phyloP scores from a whole-genome alignment of 2,113 vertebrate genomes.

The Nycticorax nycticorax region DNA sequence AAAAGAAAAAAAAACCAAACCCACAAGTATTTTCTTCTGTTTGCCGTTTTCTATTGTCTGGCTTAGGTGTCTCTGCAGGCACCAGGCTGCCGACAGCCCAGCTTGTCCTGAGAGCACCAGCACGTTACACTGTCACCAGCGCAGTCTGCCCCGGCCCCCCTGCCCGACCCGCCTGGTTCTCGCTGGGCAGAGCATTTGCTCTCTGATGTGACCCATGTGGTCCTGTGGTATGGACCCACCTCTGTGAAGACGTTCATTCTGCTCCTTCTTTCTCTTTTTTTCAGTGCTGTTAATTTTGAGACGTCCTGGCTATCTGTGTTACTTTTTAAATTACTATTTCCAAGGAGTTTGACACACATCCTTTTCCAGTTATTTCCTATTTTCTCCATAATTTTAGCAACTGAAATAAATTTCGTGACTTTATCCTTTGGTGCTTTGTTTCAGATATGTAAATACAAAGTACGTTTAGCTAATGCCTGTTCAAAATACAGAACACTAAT shows the following conservation, averaged over 20 bases:
- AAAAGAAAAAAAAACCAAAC: neutral
- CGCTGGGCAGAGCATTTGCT: neutral
- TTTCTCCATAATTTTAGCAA: neutral
- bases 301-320: fast-evolving
- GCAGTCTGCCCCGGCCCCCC: neutral
- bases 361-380: neutral
- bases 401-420: neutral
- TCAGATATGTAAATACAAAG: neutral
- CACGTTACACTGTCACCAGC: fast-evolving
- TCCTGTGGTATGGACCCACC: too few species aligned
- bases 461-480: neutral
- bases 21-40: neutral
- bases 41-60: neutral
- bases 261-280: neutral
- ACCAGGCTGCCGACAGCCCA: fast-evolving
- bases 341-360: neutral
- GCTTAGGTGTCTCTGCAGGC: neutral
- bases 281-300: neutral
- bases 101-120: neutral
- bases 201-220: too few species aligned
- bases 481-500: neutral
- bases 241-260: neutral
- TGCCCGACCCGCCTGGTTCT: neutral
- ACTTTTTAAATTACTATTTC: neutral
- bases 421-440: neutral